Conservation (phyloP, 2,113 vertebrate species). For the Chlamydotis undulata region DNA sequence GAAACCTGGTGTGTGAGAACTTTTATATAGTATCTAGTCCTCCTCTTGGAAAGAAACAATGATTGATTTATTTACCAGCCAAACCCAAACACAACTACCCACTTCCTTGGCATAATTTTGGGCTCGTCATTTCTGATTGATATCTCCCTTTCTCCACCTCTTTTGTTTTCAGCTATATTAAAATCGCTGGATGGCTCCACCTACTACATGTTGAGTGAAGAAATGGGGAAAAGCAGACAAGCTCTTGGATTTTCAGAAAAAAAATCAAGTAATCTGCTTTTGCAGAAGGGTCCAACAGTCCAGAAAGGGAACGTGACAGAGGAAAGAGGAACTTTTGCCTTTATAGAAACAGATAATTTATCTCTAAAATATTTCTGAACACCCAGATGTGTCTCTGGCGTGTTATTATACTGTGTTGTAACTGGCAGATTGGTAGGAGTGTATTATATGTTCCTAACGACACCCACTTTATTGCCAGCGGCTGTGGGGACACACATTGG, state of each 20-base stretch:
- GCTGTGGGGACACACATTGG: background rate
- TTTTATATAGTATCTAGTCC: conserved; percentile 43
- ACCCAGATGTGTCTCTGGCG: background rate
- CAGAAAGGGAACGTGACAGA: rapidly evolving
- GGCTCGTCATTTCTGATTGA: background rate
- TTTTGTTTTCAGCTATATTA: background rate
- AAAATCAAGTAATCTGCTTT: background rate
- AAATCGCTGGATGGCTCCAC: background rate
- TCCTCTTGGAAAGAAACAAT: conserved; percentile 39
- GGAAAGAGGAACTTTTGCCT: background rate
- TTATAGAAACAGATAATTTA: background rate
- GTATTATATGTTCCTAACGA: background rate
- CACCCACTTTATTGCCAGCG: background rate
- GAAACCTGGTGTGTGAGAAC: background rate
- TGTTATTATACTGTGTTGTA: conserved; percentile 36
- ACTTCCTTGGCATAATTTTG: background rate
- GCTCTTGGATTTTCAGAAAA: background rate
- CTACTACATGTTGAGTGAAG: background rate
- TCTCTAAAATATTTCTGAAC: background rate
- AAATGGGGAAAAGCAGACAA: background rate
- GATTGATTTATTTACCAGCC: conserved; percentile 63
- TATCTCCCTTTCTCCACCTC: conserved; percentile 49
- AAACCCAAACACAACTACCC: conserved; percentile 44
- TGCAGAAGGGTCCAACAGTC: too few relatives aligned
- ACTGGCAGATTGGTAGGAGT: background rate